These are phyloP conservation scores for Lepilemur septentrionalis DNA, from an alignment of 2,797 vertebrate species.

Conservation along the genomic window DNA sequence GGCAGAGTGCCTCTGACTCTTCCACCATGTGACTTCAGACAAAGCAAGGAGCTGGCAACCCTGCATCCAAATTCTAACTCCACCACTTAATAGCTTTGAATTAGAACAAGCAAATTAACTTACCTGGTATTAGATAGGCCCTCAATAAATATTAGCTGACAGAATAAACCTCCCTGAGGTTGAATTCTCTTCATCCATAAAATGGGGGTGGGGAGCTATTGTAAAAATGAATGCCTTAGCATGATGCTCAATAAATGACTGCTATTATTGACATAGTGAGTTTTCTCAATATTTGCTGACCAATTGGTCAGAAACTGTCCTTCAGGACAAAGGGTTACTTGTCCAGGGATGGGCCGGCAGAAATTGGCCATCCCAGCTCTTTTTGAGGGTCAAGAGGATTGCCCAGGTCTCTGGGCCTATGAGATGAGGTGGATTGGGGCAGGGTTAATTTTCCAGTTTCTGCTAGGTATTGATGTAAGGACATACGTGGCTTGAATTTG, in stretches of 20 bases:
- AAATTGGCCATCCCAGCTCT: neutral
- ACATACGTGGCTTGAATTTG: neutral
- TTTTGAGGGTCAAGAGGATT: neutral
- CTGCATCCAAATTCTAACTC: neutral
- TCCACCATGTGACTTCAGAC: neutral
- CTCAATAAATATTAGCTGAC: neutral
- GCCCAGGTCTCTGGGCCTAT: neutral
- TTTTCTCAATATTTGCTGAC: neutral
- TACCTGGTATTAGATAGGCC: neutral
- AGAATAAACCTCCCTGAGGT: constrained; percentile 11
- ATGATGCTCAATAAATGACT: neutral
- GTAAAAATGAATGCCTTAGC: neutral
- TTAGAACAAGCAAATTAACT: neutral
- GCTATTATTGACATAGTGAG: neutral
- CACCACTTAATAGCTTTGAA: neutral
- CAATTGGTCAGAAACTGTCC: neutral
- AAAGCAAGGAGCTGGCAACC: neutral
- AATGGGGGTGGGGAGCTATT: neutral
- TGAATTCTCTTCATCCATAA: constrained; percentile 11
- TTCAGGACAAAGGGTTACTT: constrained; percentile 19
- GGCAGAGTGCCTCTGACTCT: neutral
- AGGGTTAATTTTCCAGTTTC: neutral
- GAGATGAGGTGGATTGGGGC: neutral
- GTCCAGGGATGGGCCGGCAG: neutral
- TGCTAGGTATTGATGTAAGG: neutral